Base-by-base conservation (phyloP, 2,113 vertebrate genomes). In the Glaucomys volans region DNA sequence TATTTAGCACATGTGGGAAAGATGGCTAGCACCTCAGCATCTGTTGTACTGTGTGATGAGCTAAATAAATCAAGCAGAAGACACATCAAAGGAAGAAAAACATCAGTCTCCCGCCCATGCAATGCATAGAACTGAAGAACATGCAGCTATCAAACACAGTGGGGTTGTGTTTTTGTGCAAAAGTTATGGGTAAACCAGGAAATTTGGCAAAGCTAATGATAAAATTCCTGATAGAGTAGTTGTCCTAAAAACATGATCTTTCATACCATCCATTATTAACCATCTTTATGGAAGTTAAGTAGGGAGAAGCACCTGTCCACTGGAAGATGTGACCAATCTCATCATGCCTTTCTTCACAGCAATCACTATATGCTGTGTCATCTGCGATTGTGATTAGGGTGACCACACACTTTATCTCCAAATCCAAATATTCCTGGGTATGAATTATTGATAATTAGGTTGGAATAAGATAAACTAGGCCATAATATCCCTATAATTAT, bases 381-480 rank as follows among this genome's bases (percentile, higher is more conserved):
- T 47, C 47, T 84, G 59, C n/a, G 47, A 81, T 66, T 75, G 44
- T 44, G 35, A 66, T 76, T 74, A 75, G n/a, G 69, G 8, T 67
- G 75, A 91, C 74, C 91, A 64, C 30, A 87, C 87, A 67, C 66
- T 86, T 69, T 92, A 86, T 71, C 93, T 86, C 42, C 79, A 91
- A 71, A 67, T 77, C 82, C 62, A 86, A 93, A 80, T 77, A 67
- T 24, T 92, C 24, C 57, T 44, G 44, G 82, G 13, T 64, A 40
- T 24, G 22, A 81, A 81, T 50, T 69, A 32, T 47, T 17, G 32
- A 5, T 50, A 89, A 67, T 42, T 54, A 18, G 8, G 2, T 3
- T 37, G 50, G n/a, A 24, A 50, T 79, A 75, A 44, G n/a, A 90
- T 14, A 75, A 86, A 52, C 4, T 13, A 26, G 44, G 16, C 26